These are phyloP conservation scores for Onychorhynchus coronatus DNA, from an alignment of 2,113 vertebrate species.

Conservation along the genomic window DNA sequence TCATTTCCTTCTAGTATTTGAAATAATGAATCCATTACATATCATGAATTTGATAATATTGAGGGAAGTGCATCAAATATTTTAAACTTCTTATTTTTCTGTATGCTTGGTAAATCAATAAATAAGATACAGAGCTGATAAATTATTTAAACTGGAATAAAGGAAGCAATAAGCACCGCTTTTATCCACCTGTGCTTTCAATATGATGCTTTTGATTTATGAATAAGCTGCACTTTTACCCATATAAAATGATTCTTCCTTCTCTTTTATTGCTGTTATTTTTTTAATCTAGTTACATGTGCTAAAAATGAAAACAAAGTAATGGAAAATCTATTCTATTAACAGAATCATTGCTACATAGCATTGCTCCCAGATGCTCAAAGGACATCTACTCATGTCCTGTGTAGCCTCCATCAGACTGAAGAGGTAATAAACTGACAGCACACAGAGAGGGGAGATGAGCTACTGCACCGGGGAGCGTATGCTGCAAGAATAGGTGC, in stretches of 20 bases:
- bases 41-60: neutral
- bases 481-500: neutral
- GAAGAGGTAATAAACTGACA: neutral
- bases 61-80: neutral
- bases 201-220: neutral
- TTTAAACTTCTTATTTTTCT: neutral
- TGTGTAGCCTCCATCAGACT: neutral
- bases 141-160: constrained; percentile 30
- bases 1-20: neutral
- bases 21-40: neutral
- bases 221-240: neutral
- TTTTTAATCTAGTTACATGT: neutral
- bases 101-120: neutral
- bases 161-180: neutral
- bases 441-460: neutral
- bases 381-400: neutral
- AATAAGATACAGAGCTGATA: neutral
- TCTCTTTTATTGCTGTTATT: neutral
- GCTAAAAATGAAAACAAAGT: constrained; percentile 17
- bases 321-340: neutral
- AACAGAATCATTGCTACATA: neutral
- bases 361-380: neutral
- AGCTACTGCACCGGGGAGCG: neutral
- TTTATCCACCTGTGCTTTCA: neutral
- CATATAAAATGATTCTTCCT: neutral